Base-by-base conservation (phyloP, 2,113 vertebrate genomes). In the Heterocephalus glaber region DNA sequence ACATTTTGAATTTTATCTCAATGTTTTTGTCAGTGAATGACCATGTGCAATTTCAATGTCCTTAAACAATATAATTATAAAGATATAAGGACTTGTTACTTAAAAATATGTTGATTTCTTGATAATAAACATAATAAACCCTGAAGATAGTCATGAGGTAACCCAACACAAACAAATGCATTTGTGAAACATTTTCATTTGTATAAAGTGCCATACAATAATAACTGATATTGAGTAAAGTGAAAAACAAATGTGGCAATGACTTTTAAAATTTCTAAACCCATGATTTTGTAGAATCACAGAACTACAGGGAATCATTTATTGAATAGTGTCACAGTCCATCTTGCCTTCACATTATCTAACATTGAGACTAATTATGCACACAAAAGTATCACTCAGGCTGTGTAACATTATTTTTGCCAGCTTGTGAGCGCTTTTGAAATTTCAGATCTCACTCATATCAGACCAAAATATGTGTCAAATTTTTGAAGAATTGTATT, bases 21-120 rank as follows among this genome's bases (percentile, higher is more conserved):
- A 70, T 8, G 47, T 52, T 72, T 87, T 95, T 84, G 7, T 82
- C 28, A 81, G 17, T 44, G 58, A 85, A 84, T 44, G 16, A 54
- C 0, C 2, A 11, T 41, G 17, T 65, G 79, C 19, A 16, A 33
- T 79, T 81, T 33, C n/a, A 77, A 13, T 52, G 3, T 77, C 16
- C 22, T 35, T 80, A 89, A 81, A 8, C 22, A 65, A 76, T 47
- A 35, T 6, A 41, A 10, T n/a, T 52, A 20, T 94, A 74, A 91
- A 86, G 4, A 0, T 16, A 19, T 56, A 56, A 63, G 16, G 6
- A 30, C 92, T 61, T 41, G 16, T 66, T 87, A 66, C 10, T 82
- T 89, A 35, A 19, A 74, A 94, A 84, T 19, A 6, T 52, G 6
- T 61, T 86, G 26, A 66, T 83, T 81, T 96, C 65, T 86, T 93